A percentile compares a stretch with the other conserved stretches of the same genome.
Evolutionary conservation across 2,797 vertebrate species (phyloP).

Genomic region (Silurus lanzhouensis): DNA sequence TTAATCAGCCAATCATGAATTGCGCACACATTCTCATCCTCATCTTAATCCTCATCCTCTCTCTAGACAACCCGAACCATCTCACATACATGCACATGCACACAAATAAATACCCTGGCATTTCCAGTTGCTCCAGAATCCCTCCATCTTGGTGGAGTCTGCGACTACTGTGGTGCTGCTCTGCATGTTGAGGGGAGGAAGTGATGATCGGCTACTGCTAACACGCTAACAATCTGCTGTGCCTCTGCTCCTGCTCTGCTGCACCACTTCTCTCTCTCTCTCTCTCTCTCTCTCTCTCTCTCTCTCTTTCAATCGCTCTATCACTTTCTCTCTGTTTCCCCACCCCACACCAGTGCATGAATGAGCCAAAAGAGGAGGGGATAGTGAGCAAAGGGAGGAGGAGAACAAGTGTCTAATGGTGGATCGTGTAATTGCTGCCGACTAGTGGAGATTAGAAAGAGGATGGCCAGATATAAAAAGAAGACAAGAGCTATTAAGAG

Average conservation of each 20-base stretch:
- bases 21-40: conserved; percentile 43
- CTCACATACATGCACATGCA: conserved; percentile 33
- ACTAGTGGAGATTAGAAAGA: conserved; percentile 45
- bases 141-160: conserved; percentile 85
- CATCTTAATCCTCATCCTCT: too few relatives aligned
- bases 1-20: conserved; percentile 21
- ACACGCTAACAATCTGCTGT: conserved; percentile 42
- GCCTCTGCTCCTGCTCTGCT: conserved; percentile 45
- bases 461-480: neutral
- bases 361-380: conserved; percentile 56
- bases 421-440: conserved; percentile 46
- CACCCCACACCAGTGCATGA: conserved; percentile 54
- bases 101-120: conserved; percentile 88
- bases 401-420: neutral
- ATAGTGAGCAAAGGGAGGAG: conserved; percentile 5
- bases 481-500: neutral
- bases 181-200: conserved; percentile 81
- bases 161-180: conserved; percentile 74
- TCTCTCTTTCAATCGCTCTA: conserved; percentile 19
- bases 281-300: conserved; percentile 26
- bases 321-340: conserved; percentile 38
- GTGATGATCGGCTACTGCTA: conserved; percentile 47
- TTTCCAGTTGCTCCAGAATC: conserved; percentile 98
- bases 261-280: conserved; percentile 27
- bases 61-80: conserved; percentile 2